These are phyloP conservation scores for Cheilinus undulatus DNA, from an alignment of 2,113 vertebrate species.

Conservation along the genomic window DNA sequence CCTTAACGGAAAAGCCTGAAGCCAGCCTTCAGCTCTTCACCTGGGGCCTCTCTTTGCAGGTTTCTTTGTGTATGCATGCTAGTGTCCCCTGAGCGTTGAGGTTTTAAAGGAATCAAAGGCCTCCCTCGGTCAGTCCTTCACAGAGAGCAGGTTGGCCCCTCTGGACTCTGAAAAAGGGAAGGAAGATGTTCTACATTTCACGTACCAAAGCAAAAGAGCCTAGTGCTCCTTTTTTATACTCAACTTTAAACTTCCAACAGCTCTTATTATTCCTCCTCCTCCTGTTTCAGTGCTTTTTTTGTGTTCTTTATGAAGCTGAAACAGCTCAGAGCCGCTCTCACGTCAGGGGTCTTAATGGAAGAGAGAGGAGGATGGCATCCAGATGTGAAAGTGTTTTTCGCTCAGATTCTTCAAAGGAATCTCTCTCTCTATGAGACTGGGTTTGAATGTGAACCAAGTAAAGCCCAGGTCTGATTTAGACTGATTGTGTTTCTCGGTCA, in stretches of 20 bases:
- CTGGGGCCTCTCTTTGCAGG: slow-evolving; percentile 15
- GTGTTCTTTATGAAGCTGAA: slow-evolving; percentile 48
- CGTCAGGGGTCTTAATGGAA: slow-evolving; percentile 67
- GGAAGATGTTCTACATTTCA: slow-evolving; percentile 63
- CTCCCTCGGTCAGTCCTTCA: slow-evolving; percentile 8
- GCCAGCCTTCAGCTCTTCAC: not conserved
- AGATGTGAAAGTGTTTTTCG: slow-evolving; percentile 75
- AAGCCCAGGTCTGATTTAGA: slow-evolving; percentile 40
- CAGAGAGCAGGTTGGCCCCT: slow-evolving; percentile 26
- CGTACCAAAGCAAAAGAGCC: slow-evolving; percentile 28
- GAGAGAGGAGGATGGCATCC: slow-evolving; percentile 75
- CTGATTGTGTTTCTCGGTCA: slow-evolving; percentile 58
- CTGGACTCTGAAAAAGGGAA: slow-evolving; percentile 48
- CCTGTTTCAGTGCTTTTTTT: slow-evolving; percentile 39
- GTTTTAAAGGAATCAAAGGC: slow-evolving; percentile 61
- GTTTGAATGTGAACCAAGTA: slow-evolving; percentile 24
- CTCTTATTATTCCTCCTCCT: slow-evolving; percentile 51
- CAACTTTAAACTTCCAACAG: slow-evolving; percentile 19
- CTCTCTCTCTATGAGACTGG: slow-evolving; percentile 40
- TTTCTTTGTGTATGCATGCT: slow-evolving; percentile 8
- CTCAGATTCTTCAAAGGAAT: slow-evolving; percentile 54
- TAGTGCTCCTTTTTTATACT: slow-evolving; percentile 36
- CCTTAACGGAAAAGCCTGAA: slow-evolving; percentile 16
- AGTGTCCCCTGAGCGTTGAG: slow-evolving; percentile 28
- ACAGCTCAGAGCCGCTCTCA: slow-evolving; percentile 58